These are phyloP conservation scores for Gulo gulo DNA, from an alignment of 2,113 vertebrate species.

Conservation along the genomic window DNA sequence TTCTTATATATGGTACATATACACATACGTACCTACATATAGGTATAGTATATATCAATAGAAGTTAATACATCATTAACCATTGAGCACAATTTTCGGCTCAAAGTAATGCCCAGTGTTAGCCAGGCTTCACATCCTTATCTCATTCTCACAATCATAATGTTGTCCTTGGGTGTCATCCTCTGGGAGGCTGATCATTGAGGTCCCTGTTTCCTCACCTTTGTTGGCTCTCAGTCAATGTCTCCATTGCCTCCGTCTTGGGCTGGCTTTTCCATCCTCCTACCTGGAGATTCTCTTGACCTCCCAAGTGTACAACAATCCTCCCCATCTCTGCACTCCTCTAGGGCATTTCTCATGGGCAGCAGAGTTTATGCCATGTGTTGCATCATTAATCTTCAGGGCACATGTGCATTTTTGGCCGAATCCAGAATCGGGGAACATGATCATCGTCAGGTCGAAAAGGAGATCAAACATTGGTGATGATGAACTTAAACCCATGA, in stretches of 20 bases:
- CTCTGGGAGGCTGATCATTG: neutral
- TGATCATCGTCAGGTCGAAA: neutral
- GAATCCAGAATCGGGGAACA: neutral
- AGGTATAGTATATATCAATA: neutral
- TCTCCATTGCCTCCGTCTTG: neutral
- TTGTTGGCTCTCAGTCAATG: neutral
- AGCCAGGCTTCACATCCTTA: neutral
- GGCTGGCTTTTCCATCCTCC: neutral
- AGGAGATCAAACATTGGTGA: neutral
- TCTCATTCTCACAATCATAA: neutral
- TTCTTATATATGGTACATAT: neutral
- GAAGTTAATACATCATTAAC: neutral
- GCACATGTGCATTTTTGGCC: neutral
- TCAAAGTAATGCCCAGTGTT: neutral
- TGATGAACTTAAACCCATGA: neutral
- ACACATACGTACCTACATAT: neutral
- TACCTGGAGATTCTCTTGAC: neutral
- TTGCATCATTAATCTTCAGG: neutral
- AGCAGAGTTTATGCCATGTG: neutral
- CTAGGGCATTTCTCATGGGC: neutral
- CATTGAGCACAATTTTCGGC: neutral
- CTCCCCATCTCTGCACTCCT: neutral
- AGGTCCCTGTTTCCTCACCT: neutral
- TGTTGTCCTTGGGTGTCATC: neutral
- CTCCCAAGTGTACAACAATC: neutral